Conservation (phyloP, 2,113 vertebrate genomes). For the Tringa solitaria region DNA sequence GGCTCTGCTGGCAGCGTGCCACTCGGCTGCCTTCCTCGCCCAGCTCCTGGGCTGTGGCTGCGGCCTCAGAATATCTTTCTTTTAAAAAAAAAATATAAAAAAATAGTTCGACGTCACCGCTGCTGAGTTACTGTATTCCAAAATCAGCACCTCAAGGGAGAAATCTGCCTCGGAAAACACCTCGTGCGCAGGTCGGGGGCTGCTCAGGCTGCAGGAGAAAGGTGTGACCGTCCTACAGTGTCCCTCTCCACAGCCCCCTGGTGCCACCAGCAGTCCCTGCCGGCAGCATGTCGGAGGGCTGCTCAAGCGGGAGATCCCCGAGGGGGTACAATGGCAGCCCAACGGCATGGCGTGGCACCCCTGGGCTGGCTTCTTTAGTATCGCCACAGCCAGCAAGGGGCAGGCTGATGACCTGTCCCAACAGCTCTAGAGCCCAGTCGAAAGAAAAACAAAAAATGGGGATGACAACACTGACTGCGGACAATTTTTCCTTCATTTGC, state of each 20-base stretch:
- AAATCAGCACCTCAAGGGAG: too few relatives aligned
- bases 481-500: background rate
- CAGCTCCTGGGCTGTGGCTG: background rate
- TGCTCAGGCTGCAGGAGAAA: background rate
- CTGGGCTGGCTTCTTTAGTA: too few relatives aligned
- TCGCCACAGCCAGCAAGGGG: background rate
- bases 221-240: too few relatives aligned
- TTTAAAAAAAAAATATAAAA: background rate
- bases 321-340: background rate
- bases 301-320: too few relatives aligned
- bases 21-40: background rate
- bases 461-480: fast-evolving
- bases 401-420: too few relatives aligned
- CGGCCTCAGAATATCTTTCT: background rate
- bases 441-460: background rate
- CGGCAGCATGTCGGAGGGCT: fast-evolving
- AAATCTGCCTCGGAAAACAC: fast-evolving
- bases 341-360: fast-evolving
- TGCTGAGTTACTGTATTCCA: fast-evolving
- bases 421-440: too few relatives aligned
- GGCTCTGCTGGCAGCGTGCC: background rate
- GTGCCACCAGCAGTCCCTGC: fast-evolving
- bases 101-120: background rate
- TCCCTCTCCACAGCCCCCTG: fast-evolving
- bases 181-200: too few relatives aligned